These are phyloP conservation scores for Epicampocera succincta DNA, from an alignment of 2,888 invertebrate species.

Conservation along the genomic window DNA sequence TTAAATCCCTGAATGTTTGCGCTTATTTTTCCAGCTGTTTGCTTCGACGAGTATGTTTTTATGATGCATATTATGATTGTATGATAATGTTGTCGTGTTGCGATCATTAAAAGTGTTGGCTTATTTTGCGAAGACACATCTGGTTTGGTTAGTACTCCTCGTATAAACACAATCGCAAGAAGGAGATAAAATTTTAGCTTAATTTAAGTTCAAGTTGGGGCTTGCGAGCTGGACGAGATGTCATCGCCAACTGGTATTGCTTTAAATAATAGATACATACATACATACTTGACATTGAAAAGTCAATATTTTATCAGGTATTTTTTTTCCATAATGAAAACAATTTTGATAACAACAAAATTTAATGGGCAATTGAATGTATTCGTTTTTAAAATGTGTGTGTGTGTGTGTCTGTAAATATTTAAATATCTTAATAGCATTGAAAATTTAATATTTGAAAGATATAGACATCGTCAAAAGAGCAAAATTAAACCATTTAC, in stretches of 20 bases:
- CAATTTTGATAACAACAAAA: not conserved
- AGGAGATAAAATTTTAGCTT: constrained; percentile 57
- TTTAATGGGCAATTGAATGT: not conserved
- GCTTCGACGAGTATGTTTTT: constrained; percentile 51
- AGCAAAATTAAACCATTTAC: too few species aligned
- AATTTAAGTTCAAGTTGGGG: constrained; percentile 54
- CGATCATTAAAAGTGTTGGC: constrained; percentile 64
- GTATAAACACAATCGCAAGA: not conserved
- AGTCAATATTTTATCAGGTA: constrained; percentile 23
- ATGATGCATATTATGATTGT: constrained; percentile 66
- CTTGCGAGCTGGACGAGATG: not conserved
- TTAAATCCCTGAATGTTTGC: constrained; percentile 13
- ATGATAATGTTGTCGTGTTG: constrained; percentile 69
- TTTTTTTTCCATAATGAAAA: not conserved
- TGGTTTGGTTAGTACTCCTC: constrained; percentile 30
- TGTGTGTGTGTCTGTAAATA: too few species aligned
- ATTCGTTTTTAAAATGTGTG: too few species aligned
- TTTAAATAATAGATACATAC: too few species aligned
- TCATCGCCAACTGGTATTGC: too few species aligned
- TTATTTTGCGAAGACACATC: constrained; percentile 63
- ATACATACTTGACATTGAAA: constrained; percentile 45
- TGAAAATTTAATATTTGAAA: too few species aligned
- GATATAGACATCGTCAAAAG: too few species aligned
- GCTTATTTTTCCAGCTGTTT: constrained; percentile 30
- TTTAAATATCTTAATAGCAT: too few species aligned